These are phyloP conservation scores for Athetis lepigone DNA, from an alignment of 2,888 invertebrate genomes.

Conservation along the genomic window DNA sequence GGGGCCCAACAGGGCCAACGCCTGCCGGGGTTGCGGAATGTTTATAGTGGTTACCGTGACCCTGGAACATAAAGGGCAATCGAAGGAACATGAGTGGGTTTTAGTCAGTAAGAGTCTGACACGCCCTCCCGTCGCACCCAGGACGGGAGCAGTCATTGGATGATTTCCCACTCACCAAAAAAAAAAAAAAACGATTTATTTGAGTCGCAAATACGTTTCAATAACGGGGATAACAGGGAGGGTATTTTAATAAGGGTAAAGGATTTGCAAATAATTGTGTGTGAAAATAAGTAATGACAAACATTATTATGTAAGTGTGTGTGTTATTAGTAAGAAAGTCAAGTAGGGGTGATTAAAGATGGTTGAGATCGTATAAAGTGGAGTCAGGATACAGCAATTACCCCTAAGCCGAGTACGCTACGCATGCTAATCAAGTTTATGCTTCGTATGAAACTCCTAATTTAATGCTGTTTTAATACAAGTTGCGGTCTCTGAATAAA, in stretches of 20 bases:
- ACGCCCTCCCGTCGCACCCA: too few relatives aligned
- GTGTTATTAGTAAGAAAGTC: conserved; percentile 44
- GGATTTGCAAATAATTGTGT: conserved; percentile 51
- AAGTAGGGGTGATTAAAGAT: conserved; percentile 62
- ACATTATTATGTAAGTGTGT: conserved; percentile 37
- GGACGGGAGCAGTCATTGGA: too few relatives aligned
- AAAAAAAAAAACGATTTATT: too few relatives aligned
- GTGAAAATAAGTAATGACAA: conserved; percentile 52
- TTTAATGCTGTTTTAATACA: conserved; percentile 57
- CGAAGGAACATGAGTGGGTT: too few relatives aligned
- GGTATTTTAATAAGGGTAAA: conserved; percentile 43
- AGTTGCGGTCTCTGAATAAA: conserved; percentile 43
- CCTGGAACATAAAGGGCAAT: too few relatives aligned
- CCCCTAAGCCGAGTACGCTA: conserved; percentile 58
- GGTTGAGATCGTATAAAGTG: conserved; percentile 61
- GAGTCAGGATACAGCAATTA: conserved; percentile 70
- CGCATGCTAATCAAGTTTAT: conserved; percentile 70
- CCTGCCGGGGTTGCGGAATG: too few relatives aligned
- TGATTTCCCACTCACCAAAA: too few relatives aligned
- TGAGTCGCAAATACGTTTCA: conserved; percentile 38
- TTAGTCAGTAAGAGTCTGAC: too few relatives aligned
- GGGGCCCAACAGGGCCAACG: too few relatives aligned
- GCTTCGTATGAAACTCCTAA: conserved; percentile 61
- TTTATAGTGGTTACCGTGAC: too few relatives aligned
- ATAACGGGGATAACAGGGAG: conserved; percentile 29